Evolutionary conservation across 1,140 invertebrate genomes (phyloP), one percentile per base, ranked within the genome.

Genomic region (Gryon sp.): DNA sequence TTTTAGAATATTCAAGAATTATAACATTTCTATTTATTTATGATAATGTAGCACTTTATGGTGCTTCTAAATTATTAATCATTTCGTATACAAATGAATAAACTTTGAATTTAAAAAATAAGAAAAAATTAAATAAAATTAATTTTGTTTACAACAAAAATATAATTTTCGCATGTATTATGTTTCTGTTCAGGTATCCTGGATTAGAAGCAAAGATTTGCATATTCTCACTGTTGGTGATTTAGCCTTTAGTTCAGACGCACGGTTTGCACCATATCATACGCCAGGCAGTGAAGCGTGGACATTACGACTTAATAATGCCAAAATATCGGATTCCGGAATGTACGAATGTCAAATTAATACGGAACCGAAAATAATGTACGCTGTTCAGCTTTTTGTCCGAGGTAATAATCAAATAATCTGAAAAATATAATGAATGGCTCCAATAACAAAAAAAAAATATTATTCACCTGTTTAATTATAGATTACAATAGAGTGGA

Each of bases 291-390:
- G 89, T 30, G 89, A 91, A 65, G 90, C 90, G 30, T 94, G 92
- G 92, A 92, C 92, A 14, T 89, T 96, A 32, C 89, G 92, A 76
- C 92, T 96, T 46, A 90, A 90, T 48, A 90, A 90, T n/a, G 90
- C 92, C 5, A 90, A 90, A 50, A 84, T 89, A 70, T 83, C 90
- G 5, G 94, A 95, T 85, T 88, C 91, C 8, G 94, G 94, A 22
- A 89, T 91, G 30, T 95, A 95, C 88, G 93, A 95, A 89, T 95
- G 94, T 79, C 94, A 95, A 85, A 91, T 95, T 79, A 94, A 94
- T 83, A 94, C 93, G 0, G 93, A 95, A 78, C 93, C 93, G n/a
- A 94, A 94, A 84, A 91, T 93, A 86, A 93, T 92, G 86, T 89
- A 92, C 76, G 91, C 91, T 57, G 91, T 93, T 75, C 91, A 90